Percentiles rank a stretch among this genome's conserved stretches.
These are phyloP conservation scores for Papilio elwesi DNA, from an alignment of 2,888 invertebrate genomes.

Conservation along the genomic window DNA sequence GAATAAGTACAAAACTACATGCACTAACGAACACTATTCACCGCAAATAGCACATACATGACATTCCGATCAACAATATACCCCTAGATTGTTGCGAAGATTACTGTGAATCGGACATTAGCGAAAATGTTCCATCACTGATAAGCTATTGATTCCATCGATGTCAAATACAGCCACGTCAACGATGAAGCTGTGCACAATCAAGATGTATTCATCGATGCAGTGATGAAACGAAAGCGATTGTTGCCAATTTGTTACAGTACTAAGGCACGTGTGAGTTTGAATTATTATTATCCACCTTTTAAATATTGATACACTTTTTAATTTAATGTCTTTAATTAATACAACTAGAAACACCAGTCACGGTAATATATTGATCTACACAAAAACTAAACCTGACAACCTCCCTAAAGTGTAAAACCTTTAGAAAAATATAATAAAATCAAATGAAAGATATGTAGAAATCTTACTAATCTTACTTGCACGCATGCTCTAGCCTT, in stretches of 20 bases:
- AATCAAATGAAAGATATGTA: no score
- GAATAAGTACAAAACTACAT: conserved; percentile 66
- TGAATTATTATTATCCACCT: conserved; percentile 9
- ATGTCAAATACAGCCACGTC: conserved; percentile 20
- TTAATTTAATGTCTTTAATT: neutral
- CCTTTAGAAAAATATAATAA: neutral
- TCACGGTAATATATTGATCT: neutral
- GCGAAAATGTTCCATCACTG: conserved; percentile 49
- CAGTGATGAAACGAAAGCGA: conserved; percentile 13
- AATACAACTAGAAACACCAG: no score
- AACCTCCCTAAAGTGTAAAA: neutral
- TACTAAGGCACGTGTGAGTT: neutral
- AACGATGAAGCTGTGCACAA: conserved; percentile 16
- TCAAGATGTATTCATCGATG: conserved; percentile 28
- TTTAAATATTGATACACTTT: neutral
- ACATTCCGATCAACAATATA: conserved; percentile 45
- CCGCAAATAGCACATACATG: conserved; percentile 57
- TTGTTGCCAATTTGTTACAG: conserved; percentile 3
- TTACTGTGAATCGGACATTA: conserved; percentile 51
- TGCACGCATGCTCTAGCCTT: neutral
- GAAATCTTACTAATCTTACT: no score
- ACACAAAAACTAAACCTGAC: neutral
- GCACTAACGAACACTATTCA: conserved; percentile 80
- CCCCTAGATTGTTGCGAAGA: conserved; percentile 47
- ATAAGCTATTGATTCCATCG: conserved; percentile 33